phyloP scores from a whole-genome alignment of 2,888 invertebrate genomes.

The Dasysyrphus albostriatus region DNA sequence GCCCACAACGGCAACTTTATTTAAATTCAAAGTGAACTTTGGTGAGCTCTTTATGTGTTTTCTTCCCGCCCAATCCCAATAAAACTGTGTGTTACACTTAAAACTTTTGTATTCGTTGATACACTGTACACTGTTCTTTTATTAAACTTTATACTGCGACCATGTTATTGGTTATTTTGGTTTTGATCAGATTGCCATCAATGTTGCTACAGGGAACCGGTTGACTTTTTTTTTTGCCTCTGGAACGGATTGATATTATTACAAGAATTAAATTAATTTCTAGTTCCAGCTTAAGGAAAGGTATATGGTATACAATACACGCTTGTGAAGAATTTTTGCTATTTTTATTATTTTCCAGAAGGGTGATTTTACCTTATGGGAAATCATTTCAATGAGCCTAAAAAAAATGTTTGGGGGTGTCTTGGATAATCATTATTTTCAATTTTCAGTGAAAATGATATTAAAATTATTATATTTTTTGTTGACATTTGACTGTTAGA shows the following conservation, averaged over 20 bases:
- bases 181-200: conserved; percentile 9
- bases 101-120: not conserved
- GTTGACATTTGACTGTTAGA: not conserved
- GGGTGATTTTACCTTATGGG: not conserved
- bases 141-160: not conserved
- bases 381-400: not conserved
- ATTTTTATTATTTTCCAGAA: not conserved
- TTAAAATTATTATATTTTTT: not conserved
- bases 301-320: not conserved
- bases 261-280: not conserved
- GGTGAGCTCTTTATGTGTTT: no score
- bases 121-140: conserved; percentile 6
- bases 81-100: no score
- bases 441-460: not conserved
- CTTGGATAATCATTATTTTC: not conserved
- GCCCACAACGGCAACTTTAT: no score
- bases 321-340: not conserved
- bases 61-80: no score
- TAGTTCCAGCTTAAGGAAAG: not conserved
- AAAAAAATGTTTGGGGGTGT: not conserved
- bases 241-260: not conserved
- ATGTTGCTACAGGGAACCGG: conserved; percentile 13
- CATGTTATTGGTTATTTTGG: conserved; percentile 20
- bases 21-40: no score
- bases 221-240: not conserved